These are phyloP conservation scores for Boulengeromyrus knoepffleri DNA, from an alignment of 2,113 vertebrate genomes.

Conservation along the genomic window DNA sequence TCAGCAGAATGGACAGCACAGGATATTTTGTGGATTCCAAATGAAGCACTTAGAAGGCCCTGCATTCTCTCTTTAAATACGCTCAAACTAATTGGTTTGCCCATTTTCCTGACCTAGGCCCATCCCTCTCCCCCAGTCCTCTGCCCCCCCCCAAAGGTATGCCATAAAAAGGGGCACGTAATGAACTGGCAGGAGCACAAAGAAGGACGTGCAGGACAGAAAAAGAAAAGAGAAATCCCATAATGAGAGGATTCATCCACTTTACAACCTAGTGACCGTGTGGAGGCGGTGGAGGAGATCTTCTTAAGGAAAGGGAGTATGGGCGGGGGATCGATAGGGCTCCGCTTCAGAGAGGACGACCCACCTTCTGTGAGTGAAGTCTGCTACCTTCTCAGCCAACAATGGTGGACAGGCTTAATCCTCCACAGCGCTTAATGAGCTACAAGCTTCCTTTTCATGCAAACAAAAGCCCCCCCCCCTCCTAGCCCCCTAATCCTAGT, in stretches of 20 bases:
- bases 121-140: conserved; percentile 34
- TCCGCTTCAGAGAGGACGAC: conserved; percentile 38
- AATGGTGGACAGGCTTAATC: conserved; percentile 73
- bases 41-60: conserved; percentile 33
- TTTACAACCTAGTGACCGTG: conserved; percentile 51
- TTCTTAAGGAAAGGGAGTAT: conserved; percentile 50
- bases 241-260: conserved; percentile 76
- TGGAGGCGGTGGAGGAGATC: conserved; percentile 64
- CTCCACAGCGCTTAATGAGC: conserved; percentile 70
- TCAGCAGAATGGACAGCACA: conserved; percentile 28
- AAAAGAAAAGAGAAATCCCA: conserved; percentile 35
- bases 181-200: conserved; percentile 64
- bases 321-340: conserved; percentile 35
- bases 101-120: conserved; percentile 41
- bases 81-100: conserved; percentile 74
- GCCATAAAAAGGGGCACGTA: conserved; percentile 40
- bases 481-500: conserved; percentile 64
- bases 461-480: conserved; percentile 62
- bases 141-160: conserved; percentile 39
- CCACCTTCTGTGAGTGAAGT: conserved; percentile 43
- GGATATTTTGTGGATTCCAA: conserved; percentile 57
- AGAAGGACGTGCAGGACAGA: conserved; percentile 42
- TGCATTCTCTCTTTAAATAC: conserved; percentile 53
- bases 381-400: conserved; percentile 58
- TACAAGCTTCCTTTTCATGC: conserved; percentile 79